Evolutionary conservation across 2,113 vertebrate species (phyloP).

Genomic region (Chloropsis cyanopogon): DNA sequence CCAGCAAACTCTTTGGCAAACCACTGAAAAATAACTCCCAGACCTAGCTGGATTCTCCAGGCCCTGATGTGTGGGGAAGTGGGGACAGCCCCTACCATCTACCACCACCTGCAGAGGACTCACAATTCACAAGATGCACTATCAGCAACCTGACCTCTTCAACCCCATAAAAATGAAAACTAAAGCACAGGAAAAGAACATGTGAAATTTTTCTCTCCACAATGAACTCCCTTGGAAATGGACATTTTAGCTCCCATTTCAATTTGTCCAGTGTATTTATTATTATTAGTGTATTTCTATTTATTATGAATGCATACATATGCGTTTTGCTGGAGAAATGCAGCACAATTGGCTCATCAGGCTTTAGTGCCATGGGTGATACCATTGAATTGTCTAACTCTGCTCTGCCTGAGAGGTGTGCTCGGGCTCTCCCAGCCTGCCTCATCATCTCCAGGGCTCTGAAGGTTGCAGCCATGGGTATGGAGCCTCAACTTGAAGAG

Average conservation of each 20-base stretch:
- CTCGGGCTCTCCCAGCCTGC: neutral
- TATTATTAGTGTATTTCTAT: too few relatives aligned
- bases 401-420: neutral
- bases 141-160: neutral
- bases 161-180: neutral
- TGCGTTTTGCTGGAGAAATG: neutral
- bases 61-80: rapidly evolving
- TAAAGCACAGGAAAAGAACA: neutral
- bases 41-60: neutral
- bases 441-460: neutral
- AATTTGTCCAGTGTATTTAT: neutral
- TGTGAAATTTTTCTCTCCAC: neutral
- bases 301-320: neutral
- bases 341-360: neutral
- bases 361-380: neutral
- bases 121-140: neutral
- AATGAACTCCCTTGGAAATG: neutral
- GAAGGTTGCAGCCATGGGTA: neutral
- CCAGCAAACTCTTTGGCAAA: neutral
- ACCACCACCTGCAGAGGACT: neutral
- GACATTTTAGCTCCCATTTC: neutral
- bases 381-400: neutral
- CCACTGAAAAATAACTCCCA: neutral
- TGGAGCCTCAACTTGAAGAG: neutral
- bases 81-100: neutral